Evolutionary conservation across 2,113 vertebrate genomes (phyloP).

Genomic region (Cryptoleucopteryx plumbea): DNA sequence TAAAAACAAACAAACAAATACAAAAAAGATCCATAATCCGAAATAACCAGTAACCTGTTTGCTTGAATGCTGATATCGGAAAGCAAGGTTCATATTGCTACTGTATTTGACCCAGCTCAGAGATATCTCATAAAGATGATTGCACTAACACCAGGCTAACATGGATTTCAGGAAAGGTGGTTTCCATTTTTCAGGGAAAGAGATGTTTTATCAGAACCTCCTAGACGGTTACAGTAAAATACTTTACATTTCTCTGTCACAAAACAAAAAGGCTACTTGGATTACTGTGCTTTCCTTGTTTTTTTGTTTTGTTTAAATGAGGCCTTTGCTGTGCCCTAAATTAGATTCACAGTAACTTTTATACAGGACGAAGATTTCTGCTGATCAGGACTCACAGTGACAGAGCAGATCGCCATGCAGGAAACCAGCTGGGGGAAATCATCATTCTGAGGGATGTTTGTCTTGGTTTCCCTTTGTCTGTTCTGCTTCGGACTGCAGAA

Average conservation of each 20-base stretch:
- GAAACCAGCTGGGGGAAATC: neutral
- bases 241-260: neutral
- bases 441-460: neutral
- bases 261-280: neutral
- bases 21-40: neutral
- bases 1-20: neutral
- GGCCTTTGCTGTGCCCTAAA: neutral
- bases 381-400: neutral
- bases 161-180: neutral
- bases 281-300: neutral
- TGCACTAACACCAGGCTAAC: neutral
- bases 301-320: neutral
- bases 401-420: neutral
- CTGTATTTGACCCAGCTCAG: neutral
- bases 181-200: neutral
- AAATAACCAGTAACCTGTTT: neutral
- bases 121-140: neutral
- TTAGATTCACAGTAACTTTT: neutral
- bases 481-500: neutral
- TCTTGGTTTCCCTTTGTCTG: neutral
- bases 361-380: neutral
- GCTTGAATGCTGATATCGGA: neutral
- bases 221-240: neutral
- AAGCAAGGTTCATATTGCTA: neutral
- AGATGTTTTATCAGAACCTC: neutral